Evolutionary conservation across 2,113 vertebrate genomes (phyloP).

Genomic region (Clarias macrocephalus): DNA sequence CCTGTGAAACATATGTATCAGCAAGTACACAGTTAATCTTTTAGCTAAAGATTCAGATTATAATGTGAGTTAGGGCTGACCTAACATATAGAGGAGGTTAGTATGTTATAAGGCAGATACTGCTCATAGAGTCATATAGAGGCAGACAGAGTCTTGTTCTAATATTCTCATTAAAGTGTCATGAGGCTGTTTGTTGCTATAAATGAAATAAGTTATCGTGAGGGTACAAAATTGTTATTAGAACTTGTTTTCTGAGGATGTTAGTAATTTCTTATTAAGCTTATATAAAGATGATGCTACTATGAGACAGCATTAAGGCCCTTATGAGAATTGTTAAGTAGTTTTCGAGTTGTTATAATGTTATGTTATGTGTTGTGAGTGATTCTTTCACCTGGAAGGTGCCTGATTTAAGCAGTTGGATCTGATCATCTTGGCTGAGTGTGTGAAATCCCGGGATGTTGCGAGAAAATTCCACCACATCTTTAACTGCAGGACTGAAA

Average conservation of each 20-base stretch:
- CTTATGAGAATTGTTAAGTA: not conserved
- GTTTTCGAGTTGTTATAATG: not conserved
- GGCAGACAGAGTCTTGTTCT: not conserved
- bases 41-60: not conserved
- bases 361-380: not conserved
- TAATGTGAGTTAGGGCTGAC: not conserved
- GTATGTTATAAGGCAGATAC: not conserved
- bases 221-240: not conserved
- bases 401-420: constrained; percentile 80
- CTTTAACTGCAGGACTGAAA: constrained; percentile 78
- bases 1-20: constrained; percentile 57
- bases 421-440: constrained; percentile 77
- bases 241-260: not conserved
- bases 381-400: constrained; percentile 75
- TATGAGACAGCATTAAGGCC: not conserved
- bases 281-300: not conserved
- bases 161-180: not conserved
- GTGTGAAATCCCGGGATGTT: constrained; percentile 77
- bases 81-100: not conserved
- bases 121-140: not conserved
- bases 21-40: not conserved
- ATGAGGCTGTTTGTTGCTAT: not conserved
- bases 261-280: not conserved
- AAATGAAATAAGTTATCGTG: not conserved
- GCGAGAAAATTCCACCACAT: constrained; percentile 79